These are phyloP conservation scores for Lepilemur ruficaudatus DNA, from an alignment of 2,797 vertebrate genomes.

Conservation along the genomic window DNA sequence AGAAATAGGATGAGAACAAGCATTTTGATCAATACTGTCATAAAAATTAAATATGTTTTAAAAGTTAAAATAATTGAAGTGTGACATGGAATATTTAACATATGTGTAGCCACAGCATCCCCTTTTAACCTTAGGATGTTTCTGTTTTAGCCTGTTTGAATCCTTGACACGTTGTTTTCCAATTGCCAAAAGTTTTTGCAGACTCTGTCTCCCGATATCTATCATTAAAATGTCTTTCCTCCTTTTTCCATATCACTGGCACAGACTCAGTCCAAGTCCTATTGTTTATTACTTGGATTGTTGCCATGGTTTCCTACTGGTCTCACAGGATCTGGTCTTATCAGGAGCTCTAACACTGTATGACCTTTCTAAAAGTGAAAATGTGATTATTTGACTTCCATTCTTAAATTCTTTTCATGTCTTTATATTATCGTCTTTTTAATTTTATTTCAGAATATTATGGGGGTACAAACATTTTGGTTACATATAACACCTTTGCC, in stretches of 20 bases:
- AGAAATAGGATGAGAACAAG: background rate
- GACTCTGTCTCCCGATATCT: background rate
- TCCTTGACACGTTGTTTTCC: background rate
- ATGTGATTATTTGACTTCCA: background rate
- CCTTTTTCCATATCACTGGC: background rate
- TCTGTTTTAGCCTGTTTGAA: background rate
- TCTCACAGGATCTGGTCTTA: background rate
- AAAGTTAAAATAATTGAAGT: constrained; percentile 11
- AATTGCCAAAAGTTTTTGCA: background rate
- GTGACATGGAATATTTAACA: background rate
- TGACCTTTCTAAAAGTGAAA: background rate
- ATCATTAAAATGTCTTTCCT: background rate
- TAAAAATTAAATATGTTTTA: background rate
- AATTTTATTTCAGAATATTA: no score
- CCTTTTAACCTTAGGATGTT: background rate
- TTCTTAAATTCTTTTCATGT: background rate
- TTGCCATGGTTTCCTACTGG: background rate
- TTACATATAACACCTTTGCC: no score
- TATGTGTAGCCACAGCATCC: background rate
- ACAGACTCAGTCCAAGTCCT: background rate
- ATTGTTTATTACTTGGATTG: background rate
- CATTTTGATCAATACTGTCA: background rate
- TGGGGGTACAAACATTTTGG: no score
- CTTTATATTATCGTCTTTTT: background rate
- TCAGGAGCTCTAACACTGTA: background rate